A percentile compares a stretch with the other conserved stretches of the same genome.
Conservation (phyloP, 2,797 vertebrate genomes). For the Sarcophilus harrisii region DNA sequence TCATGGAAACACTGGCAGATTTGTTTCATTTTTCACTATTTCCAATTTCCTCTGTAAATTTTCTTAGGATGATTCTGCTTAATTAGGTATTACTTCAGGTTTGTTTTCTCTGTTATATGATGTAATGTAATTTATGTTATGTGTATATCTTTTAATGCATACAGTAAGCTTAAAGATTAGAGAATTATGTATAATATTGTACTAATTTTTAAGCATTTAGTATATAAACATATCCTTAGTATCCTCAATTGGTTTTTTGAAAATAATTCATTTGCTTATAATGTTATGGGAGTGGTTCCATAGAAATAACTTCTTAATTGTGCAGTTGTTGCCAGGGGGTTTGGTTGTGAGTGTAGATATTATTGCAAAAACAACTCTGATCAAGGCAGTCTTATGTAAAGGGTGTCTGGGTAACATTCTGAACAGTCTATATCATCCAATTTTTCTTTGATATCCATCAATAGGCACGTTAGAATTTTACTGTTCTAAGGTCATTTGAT, state of each 20-base stretch:
- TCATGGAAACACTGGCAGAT: not conserved
- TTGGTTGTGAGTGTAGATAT: not conserved
- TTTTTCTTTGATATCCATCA: not conserved
- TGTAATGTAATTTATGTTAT: not conserved
- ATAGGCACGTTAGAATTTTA: not conserved
- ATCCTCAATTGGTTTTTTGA: not conserved
- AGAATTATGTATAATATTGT: not conserved
- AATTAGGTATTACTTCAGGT: not conserved
- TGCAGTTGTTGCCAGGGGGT: not conserved
- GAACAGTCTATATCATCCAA: not conserved
- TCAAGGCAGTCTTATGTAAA: not conserved
- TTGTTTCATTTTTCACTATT: not conserved
- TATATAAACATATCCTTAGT: not conserved
- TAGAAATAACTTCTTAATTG: not conserved
- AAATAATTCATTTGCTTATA: not conserved
- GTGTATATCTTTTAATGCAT: not conserved
- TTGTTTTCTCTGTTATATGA: not conserved
- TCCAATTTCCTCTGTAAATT: not conserved
- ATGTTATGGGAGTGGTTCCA: not conserved
- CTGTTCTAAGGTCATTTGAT: not conserved
- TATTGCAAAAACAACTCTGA: not conserved
- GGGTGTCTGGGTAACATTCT: not conserved
- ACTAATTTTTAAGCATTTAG: not conserved
- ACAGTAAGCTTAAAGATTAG: not conserved
- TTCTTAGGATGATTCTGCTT: not conserved